Conservation (phyloP, 2,113 vertebrate species). For the Arizona elegans region DNA sequence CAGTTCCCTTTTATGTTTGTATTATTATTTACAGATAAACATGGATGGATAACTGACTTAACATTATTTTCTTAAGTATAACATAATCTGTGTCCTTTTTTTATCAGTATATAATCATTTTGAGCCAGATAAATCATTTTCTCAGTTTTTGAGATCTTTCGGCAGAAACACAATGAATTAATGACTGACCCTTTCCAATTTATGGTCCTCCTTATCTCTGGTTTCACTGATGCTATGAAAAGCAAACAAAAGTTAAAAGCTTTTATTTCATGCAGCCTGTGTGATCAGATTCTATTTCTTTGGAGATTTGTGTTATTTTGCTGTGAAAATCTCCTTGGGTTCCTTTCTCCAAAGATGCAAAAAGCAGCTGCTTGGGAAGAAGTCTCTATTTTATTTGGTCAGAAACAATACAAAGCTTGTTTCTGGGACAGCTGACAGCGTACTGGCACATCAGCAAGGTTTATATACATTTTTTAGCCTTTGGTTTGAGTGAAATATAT, state of each 20-base stretch:
- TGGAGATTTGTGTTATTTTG: background rate
- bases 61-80: background rate
- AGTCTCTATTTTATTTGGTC: background rate
- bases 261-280: background rate
- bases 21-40: background rate
- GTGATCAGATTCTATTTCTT: background rate
- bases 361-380: background rate
- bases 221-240: background rate
- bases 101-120: background rate
- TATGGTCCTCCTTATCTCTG: background rate
- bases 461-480: background rate
- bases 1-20: background rate
- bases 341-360: background rate
- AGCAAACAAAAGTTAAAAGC: background rate
- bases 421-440: background rate
- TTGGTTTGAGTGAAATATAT: background rate
- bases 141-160: background rate
- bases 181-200: background rate
- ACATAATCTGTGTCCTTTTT: background rate
- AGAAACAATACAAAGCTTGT: background rate
- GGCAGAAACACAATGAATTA: background rate
- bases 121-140: background rate
- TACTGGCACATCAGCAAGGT: background rate
- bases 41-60: background rate
- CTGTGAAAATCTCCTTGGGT: background rate